Percentiles rank a stretch among this genome's conserved stretches.
Evolutionary conservation across 1,140 invertebrate genomes (phyloP).

Genomic region (Anadara kagoshimensis): DNA sequence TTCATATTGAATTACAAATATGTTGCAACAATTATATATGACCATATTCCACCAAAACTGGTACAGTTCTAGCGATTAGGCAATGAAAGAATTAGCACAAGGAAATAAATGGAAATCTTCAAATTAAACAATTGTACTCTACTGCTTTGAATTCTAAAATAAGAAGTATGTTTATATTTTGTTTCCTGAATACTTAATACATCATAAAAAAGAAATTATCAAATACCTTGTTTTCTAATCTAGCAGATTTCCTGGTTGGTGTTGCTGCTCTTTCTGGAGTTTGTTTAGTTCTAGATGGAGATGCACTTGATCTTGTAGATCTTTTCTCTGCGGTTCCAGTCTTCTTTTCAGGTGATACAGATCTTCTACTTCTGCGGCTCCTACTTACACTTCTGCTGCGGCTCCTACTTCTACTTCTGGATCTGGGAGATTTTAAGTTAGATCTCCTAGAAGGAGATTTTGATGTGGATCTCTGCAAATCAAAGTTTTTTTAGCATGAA

Average conservation of each 20-base stretch:
- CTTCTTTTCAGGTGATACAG: constrained; percentile 30
- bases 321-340: constrained; percentile 18
- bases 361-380: constrained; percentile 16
- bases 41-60: no score
- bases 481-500: no score
- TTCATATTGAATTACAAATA: no score
- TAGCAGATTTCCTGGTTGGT: constrained; percentile 57
- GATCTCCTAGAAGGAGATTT: constrained; percentile 38
- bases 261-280: constrained; percentile 47
- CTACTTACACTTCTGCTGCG: constrained; percentile 54
- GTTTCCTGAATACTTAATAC: neutral
- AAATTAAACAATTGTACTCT: neutral
- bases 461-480: constrained; percentile 14
- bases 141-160: neutral
- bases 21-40: no score
- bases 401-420: constrained; percentile 45
- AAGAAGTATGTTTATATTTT: neutral
- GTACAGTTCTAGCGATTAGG: no score
- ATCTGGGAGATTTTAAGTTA: constrained; percentile 41
- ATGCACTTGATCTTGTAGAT: constrained; percentile 28
- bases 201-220: constrained; percentile 1
- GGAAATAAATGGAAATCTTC: no score
- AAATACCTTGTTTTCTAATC: constrained; percentile 42
- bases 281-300: constrained; percentile 37
- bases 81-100: neutral